Evolutionary conservation across 2,888 invertebrate genomes (phyloP), one percentile per base, ranked within the genome.

Genomic region (Cristatella mucedo): DNA sequence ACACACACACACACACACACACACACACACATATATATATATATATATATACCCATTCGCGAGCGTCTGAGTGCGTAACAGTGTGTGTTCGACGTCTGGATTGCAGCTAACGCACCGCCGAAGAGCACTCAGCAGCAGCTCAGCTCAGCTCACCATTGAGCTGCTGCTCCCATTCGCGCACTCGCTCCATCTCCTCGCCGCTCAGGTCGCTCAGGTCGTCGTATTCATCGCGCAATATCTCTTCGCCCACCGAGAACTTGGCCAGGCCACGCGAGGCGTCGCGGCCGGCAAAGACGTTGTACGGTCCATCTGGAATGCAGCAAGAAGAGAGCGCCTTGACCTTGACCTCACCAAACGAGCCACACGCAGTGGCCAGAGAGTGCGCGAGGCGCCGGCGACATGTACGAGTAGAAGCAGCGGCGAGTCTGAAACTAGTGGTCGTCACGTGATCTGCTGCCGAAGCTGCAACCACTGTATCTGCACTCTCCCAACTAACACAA

Each of bases 151-250:
- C 70, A 84, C 87, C 89, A 75, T 80, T 80, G 66, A 95, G 87
- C 66, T 93, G 93, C 68, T 82, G 81, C 66, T 91, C 89, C 95
- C 95, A 95, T 69, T 95, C 93, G 49, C 76, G 75, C 5, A 93
- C 80, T 18, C 85, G 83, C 52, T 87, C 87, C 85, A 93, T 87
- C 71, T 95, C 83, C 72, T 80, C 76, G 11, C 80, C 76, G 59
- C 79, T 82, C 41, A 95, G 75, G 68, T 95, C 93, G 65, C 84
- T 84, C 41, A 95, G 73, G 66, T 95, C 93, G 72, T 95, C 93
- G 69, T 87, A 87, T 53, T 81, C 83, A 46, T 80, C 79, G 52
- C 77, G 80, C 39, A 80, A 76, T 46, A 77, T 76, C 18, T 59
- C 59, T 36, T 57, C 61, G 38, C 76, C 73, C 34, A 91, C 78